Percentiles rank a stretch among this genome's conserved stretches.
phyloP scores from a whole-genome alignment of 2,797 vertebrate genomes.

The Astyanax mexicanus region DNA sequence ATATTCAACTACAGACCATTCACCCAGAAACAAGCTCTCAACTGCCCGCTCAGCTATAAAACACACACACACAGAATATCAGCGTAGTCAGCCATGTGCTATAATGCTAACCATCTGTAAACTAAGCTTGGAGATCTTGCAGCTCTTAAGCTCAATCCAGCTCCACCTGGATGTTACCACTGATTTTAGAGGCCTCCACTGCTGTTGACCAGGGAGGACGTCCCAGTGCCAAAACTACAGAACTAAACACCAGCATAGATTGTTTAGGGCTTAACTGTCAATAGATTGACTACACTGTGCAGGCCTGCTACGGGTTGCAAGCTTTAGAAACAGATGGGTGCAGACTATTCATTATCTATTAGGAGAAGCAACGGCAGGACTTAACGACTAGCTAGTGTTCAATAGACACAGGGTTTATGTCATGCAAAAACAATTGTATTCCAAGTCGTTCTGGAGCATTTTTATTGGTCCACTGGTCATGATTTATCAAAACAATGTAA shows the following conservation, averaged over 20 bases:
- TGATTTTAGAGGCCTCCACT: no score
- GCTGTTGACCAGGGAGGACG: no score
- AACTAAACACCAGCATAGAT: not conserved
- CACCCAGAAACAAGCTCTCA: slow-evolving; percentile 10
- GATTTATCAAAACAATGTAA: no score
- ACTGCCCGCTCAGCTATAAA: slow-evolving; percentile 21
- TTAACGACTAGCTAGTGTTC: no score
- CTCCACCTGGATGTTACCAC: no score
- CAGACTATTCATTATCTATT: no score
- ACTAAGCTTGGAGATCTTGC: not conserved
- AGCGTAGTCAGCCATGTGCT: slow-evolving; percentile 5
- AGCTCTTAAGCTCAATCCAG: not conserved
- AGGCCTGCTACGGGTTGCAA: not conserved
- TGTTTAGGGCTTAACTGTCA: not conserved
- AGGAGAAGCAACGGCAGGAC: no score
- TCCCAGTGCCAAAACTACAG: not conserved
- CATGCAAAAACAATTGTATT: no score
- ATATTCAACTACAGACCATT: not conserved
- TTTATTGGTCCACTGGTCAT: no score
- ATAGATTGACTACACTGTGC: not conserved
- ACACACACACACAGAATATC: not conserved
- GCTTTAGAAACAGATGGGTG: no score
- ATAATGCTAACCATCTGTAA: slow-evolving; percentile 1
- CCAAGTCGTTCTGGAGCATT: no score
- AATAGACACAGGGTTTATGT: no score